Evolutionary conservation across 2,797 vertebrate species (phyloP), one percentile per base, ranked within the genome.

Genomic region (Hyperoplus lanceolatus): DNA sequence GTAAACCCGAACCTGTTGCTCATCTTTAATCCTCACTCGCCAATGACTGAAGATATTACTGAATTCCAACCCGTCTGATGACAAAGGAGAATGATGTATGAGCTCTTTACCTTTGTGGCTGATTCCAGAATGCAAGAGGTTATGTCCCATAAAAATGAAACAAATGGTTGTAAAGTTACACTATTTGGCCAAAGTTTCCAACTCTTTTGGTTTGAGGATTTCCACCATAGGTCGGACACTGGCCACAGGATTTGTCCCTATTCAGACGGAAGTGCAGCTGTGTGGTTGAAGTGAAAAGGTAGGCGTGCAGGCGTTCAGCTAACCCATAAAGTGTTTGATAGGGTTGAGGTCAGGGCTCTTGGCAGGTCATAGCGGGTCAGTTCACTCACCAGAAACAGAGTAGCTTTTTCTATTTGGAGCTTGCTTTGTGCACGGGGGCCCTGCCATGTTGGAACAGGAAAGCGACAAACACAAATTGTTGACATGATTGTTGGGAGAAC

Each of bases 1-100:
- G 21, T 65, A 58, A 78, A 71, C 70, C 64, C 59, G 48, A 65
- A 76, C 56, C 54, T 68, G 59, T 39, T 8, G 36, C n/a, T 54
- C 18, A 39, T 45, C 6, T 14, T 48, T 41, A 43, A 10, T 55
- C 59, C 14, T 38, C 57, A 29, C 29, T 48, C 51, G 21, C 29
- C 29, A 29, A 12, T 61, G 63, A 65, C 36, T 81, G 3, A 4
- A 67, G 39, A 14, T 46, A 51, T 64, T 55, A 46, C 36, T 39
- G 74, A 43, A 72, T 57, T 46, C 56, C 13, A 42, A 41, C 54
- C 45, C 2, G 8, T 79, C 54, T 73, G 51, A 68, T 59, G 74
- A 80, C 58, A 39, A 46, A 15, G 7, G 6, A 54, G 3, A 50
- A 53, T 14, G 55, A 42, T 49, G 38, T 8, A 39, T 69, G 0